Evolutionary conservation across 2,888 invertebrate species (phyloP).

Genomic region (Melieria crassipennis): DNA sequence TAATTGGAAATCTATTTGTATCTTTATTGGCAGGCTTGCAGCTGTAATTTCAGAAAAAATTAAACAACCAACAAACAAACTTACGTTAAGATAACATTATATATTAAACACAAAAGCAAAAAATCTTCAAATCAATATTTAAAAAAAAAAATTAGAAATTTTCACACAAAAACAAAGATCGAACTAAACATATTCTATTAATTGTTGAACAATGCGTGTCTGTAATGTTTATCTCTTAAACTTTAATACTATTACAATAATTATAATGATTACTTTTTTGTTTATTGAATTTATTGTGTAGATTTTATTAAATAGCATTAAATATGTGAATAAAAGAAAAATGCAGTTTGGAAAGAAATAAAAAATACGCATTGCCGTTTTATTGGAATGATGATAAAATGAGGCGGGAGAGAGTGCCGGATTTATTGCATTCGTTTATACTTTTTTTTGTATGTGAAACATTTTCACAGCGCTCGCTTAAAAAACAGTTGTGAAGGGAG

Average conservation of each 20-base stretch:
- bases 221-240: constrained; percentile 46
- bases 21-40: neutral
- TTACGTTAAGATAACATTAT: constrained; percentile 8
- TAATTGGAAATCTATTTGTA: too few species aligned
- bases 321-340: constrained; percentile 40
- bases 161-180: constrained; percentile 13
- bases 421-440: too few species aligned
- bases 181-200: constrained; percentile 39
- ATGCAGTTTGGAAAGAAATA: constrained; percentile 38
- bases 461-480: neutral
- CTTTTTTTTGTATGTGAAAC: neutral
- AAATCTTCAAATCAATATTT: neutral
- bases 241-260: constrained; percentile 22
- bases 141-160: too few species aligned
- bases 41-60: constrained; percentile 7
- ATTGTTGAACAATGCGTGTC: constrained; percentile 58
- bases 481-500: neutral
- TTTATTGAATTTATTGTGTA: constrained; percentile 43
- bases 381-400: neutral
- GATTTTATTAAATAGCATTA: constrained; percentile 41
- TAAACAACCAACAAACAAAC: constrained; percentile 2
- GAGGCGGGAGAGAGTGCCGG: too few species aligned
- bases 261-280: constrained; percentile 22
- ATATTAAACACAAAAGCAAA: constrained; percentile 1
- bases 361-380: constrained; percentile 10